Percentiles rank a stretch among this genome's conserved stretches.
phyloP scores from a whole-genome alignment of 2,888 invertebrate species.

The Eristalinus sepulchralis region DNA sequence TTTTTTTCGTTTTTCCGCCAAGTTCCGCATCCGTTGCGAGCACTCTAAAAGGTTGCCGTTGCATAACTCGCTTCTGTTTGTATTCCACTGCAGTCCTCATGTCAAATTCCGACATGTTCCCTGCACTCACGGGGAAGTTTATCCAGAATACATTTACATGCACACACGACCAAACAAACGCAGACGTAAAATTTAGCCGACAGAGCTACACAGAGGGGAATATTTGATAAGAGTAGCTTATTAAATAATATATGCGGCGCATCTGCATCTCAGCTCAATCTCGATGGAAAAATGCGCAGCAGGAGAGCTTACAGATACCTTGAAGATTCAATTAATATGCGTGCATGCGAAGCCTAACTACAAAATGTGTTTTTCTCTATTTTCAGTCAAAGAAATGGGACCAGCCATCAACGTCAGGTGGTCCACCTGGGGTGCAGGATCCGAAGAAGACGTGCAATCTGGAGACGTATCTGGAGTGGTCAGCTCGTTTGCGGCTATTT shows the following conservation, averaged over 20 bases:
- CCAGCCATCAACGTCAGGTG: slow-evolving; percentile 78
- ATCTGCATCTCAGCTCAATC: background rate
- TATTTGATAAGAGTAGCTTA: slow-evolving; percentile 17
- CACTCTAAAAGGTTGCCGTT: slow-evolving; percentile 8
- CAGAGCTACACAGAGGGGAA: background rate
- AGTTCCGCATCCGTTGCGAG: slow-evolving; percentile 1
- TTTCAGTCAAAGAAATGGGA: slow-evolving; percentile 77
- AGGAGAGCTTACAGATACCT: too few species aligned
- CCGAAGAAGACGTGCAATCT: slow-evolving; percentile 81
- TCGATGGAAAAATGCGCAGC: background rate
- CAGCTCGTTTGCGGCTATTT: slow-evolving; percentile 79
- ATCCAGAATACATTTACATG: slow-evolving; percentile 15
- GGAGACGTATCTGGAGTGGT: slow-evolving; percentile 81
- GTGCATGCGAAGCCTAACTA: too few species aligned
- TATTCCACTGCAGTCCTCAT: slow-evolving; percentile 16
- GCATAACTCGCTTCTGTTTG: slow-evolving; percentile 4
- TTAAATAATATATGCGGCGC: slow-evolving; percentile 12
- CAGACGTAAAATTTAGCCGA: background rate
- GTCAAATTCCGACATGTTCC: background rate
- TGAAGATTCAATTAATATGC: too few species aligned
- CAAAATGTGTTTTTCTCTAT: background rate
- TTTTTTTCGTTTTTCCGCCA: background rate
- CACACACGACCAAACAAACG: background rate
- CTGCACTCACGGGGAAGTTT: slow-evolving; percentile 12
- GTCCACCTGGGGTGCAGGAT: slow-evolving; percentile 78